Evolutionary conservation across 2,888 invertebrate genomes (phyloP), one percentile per base, ranked within the genome.

Genomic region (Amiota mariae): DNA sequence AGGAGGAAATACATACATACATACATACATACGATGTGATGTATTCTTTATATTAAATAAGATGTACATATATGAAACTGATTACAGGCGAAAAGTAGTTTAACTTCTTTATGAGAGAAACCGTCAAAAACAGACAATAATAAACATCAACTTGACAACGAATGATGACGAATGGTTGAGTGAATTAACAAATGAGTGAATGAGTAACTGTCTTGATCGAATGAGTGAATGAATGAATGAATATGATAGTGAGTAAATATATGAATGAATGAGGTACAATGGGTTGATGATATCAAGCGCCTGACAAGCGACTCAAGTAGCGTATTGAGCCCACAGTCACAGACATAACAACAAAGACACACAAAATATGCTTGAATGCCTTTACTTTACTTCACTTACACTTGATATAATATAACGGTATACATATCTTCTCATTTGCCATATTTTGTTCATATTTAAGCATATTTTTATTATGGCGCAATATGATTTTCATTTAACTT

Each of bases 41-140:
- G 80, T 75, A 76, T 79, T 80, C 83, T 82, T 82, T 77, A 85
- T 82, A 85, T 81, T 84, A 80, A 85, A 72, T 82, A 82, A 77
- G 84, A 85, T 77, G 73, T 70, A 54, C 24, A n/a, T 46, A 73
- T 70, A 54, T 54, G 56, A 51, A 46, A 48, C 48, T 66, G 72
- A 59, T 56, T 72, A 24, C 47, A 56, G 66, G 6, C 4, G 66
- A 67, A 72, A 67, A 64, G 64, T 64, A 72, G 72, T 67, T 72
- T 56, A 67, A 72, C 67, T 72, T 67, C 66, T 72, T 66, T 67
- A 48, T 49, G 72, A 48, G 51, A 72, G 48, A 13, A 72, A 24
- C 15, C 68, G 59, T 54, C 68, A 76, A 15, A 61, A 51, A 46
- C 71, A 71, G 57, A 72, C 18, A 71, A 71, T 49, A 64, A 75